These are phyloP conservation scores for Pycnomerus fuliginosus DNA, from an alignment of 2,888 invertebrate genomes.

Conservation along the genomic window DNA sequence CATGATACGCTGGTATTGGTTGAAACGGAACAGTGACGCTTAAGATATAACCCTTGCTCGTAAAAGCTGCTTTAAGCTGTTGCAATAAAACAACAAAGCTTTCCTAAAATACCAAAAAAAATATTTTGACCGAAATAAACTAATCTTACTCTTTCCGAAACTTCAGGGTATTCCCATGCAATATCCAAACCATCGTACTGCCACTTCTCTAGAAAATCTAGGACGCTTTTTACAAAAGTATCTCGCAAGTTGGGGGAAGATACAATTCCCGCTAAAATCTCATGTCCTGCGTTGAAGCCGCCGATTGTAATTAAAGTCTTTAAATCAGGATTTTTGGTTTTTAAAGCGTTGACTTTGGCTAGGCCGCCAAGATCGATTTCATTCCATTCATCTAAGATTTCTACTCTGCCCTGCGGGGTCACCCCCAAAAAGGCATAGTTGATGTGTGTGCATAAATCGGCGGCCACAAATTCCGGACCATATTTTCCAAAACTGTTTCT, in stretches of 20 bases:
- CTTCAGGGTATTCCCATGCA: constrained; percentile 33
- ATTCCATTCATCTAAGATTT: constrained; percentile 12
- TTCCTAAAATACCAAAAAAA: too few species aligned
- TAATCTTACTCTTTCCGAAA: too few species aligned
- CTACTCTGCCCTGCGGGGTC: constrained; percentile 9
- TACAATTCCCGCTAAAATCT: constrained; percentile 7
- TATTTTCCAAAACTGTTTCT: constrained; percentile 64
- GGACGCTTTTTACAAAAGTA: constrained; percentile 12
- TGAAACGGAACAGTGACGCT: too few species aligned
- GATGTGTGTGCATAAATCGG: constrained; percentile 17
- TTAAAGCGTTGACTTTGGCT: constrained; percentile 21
- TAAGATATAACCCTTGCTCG: too few species aligned
- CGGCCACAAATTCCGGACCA: constrained; percentile 60
- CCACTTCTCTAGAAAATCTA: constrained; percentile 16
- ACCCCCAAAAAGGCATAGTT: constrained; percentile 21
- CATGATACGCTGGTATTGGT: too few species aligned
- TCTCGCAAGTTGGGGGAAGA: constrained; percentile 1
- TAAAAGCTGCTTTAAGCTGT: too few species aligned
- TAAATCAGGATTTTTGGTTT: constrained; percentile 20
- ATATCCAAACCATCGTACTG: constrained; percentile 30
- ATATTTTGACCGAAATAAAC: too few species aligned
- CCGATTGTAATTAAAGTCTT: constrained; percentile 18
- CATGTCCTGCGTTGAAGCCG: constrained; percentile 14
- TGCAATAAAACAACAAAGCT: too few species aligned
- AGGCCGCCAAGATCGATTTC: constrained; percentile 12